Base-by-base conservation (phyloP, 2,888 invertebrate genomes). In the Drosophila formosana region DNA sequence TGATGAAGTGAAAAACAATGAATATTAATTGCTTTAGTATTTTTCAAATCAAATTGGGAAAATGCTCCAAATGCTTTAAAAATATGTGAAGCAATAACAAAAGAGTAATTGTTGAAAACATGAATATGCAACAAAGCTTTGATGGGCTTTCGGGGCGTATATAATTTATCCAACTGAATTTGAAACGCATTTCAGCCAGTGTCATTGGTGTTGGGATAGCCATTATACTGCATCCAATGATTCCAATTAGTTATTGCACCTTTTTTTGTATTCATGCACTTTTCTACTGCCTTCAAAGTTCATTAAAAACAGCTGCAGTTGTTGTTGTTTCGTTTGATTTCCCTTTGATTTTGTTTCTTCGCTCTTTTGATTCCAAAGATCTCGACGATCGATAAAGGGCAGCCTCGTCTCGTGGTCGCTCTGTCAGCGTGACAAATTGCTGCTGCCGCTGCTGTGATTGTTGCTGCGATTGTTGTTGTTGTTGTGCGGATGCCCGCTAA, bases 381-480 rank as follows among this genome's bases (percentile, higher is more conserved):
- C 65, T 62, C 51, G 32, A 49, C 43, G 69, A 37, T 47, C 61
- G 82, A 87, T 87, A 82, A 79, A 63, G 30, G 53, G 43, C 39
- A 32, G 55, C 47, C 45, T 32, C 8, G 37, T 4, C 4, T 37
- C 30, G 28, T 23, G 63, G 46, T 53, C 23, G 8, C 32, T 25
- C 63, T 57, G 75, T 67, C 57, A 68, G 78, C 82, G 88, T 87
- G 88, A 87, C 83, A 83, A 83, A 83, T 83, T 87, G 77, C 72
- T 51, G 52, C 52, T 53, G 46, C 56, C 45, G 47, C 61, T 62
- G 13, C 18, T 57, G 52, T 45, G 18, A 18, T 18, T 18, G 18
- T 18, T 18, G 18, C 18, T 18, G 18, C 18, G 18, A 18, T 18
- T 18, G 18, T 18, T 18, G 18, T 18, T 18, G 18, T 18, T 18